These are phyloP conservation scores for Nibea albiflora DNA, from an alignment of 2,113 vertebrate genomes.

Conservation along the genomic window DNA sequence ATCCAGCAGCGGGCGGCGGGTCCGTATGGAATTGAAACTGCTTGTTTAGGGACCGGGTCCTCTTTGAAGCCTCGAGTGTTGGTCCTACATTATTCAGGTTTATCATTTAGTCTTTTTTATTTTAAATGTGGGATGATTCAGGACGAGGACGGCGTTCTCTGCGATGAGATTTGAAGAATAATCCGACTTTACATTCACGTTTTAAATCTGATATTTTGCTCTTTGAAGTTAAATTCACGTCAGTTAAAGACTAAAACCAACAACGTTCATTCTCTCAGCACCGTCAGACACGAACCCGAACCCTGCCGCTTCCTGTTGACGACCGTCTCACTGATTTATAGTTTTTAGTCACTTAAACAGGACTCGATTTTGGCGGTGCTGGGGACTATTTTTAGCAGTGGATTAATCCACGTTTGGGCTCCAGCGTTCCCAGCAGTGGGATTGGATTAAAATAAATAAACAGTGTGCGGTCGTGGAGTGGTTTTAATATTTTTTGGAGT, in stretches of 20 bases:
- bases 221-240: background rate
- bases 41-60: slow-evolving; percentile 47
- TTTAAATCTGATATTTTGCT: background rate
- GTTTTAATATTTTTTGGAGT: background rate
- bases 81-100: slow-evolving; percentile 37
- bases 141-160: background rate
- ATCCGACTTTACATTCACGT: background rate
- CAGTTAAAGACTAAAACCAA: background rate
- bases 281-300: background rate
- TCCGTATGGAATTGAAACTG: slow-evolving; percentile 54
- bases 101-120: slow-evolving; percentile 16
- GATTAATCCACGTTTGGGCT: background rate
- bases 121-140: background rate
- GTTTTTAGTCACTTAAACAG: background rate
- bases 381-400: background rate
- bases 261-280: background rate
- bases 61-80: slow-evolving; percentile 40
- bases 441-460: background rate
- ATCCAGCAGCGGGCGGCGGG: slow-evolving; percentile 65
- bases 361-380: background rate
- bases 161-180: slow-evolving; percentile 4
- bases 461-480: background rate
- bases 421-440: background rate
- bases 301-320: background rate
- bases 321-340: background rate